These are phyloP conservation scores for Ceratina calcarata DNA, from an alignment of 1,140 invertebrate genomes.

Conservation along the genomic window DNA sequence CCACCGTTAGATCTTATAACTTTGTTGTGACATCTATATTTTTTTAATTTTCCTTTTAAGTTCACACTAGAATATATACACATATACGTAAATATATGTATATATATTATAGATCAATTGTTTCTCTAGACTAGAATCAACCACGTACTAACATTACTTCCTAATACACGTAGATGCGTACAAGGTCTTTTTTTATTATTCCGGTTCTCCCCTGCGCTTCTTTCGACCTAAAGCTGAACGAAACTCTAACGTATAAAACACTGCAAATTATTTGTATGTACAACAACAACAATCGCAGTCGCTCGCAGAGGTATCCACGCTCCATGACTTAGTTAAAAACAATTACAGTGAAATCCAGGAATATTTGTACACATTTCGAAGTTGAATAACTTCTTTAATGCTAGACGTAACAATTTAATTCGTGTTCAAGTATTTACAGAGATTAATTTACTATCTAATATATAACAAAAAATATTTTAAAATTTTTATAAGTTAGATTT, in stretches of 20 bases:
- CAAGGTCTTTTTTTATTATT: background rate
- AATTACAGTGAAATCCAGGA: too few relatives aligned
- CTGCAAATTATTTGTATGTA: slow-evolving; percentile 27
- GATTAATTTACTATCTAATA: too few relatives aligned
- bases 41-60: background rate
- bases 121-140: slow-evolving; percentile 62
- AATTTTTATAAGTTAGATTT: too few relatives aligned
- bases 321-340: too few relatives aligned
- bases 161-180: slow-evolving; percentile 17
- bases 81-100: slow-evolving; percentile 9
- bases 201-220: background rate
- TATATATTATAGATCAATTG: slow-evolving; percentile 44
- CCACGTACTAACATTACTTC: slow-evolving; percentile 40
- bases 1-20: slow-evolving; percentile 33
- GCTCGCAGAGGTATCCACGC: too few relatives aligned
- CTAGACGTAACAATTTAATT: too few relatives aligned
- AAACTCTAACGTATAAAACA: slow-evolving; percentile 25
- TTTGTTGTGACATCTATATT: slow-evolving; percentile 29
- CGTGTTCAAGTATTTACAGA: too few relatives aligned
- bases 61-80: slow-evolving; percentile 35
- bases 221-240: slow-evolving; percentile 14
- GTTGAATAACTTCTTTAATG: too few relatives aligned
- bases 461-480: too few relatives aligned
- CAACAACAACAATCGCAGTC: background rate
- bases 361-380: too few relatives aligned